Percentiles rank a stretch among this genome's conserved stretches.
Conservation (phyloP, 2,113 vertebrate genomes). For the Onychorhynchus coronatus region DNA sequence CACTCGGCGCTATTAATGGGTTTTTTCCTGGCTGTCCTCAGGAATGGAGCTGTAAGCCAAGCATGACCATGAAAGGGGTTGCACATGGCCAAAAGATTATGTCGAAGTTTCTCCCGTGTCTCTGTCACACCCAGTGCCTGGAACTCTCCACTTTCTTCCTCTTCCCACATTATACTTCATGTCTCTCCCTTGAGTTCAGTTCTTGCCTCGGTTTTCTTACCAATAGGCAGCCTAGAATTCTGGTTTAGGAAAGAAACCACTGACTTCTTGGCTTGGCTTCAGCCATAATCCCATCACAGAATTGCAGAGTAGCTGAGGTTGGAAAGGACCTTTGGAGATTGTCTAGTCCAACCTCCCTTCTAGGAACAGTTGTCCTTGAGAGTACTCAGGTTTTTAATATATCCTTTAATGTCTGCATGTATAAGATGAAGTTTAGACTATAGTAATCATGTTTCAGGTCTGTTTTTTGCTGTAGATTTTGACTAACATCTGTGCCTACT, state of each 20-base stretch:
- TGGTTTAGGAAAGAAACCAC: neutral
- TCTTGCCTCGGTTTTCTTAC: neutral
- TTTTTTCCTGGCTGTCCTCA: constrained; percentile 62
- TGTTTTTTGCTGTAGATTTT: neutral
- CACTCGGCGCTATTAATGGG: neutral
- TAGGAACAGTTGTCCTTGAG: neutral
- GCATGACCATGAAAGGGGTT: constrained; percentile 48
- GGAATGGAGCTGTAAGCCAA: constrained; percentile 37
- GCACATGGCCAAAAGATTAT: constrained; percentile 26
- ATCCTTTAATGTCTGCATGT: neutral
- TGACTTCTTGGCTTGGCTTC: neutral
- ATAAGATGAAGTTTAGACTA: neutral
- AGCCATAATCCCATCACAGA: neutral
- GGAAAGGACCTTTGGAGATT: neutral
- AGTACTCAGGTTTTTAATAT: neutral
- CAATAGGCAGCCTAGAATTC: neutral
- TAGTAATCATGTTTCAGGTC: neutral
- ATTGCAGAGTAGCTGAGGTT: neutral
- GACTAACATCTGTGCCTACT: neutral
- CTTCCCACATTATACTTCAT: neutral
- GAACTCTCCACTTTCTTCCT: neutral
- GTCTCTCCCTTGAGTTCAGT: neutral
- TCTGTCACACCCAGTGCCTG: neutral
- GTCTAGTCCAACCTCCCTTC: neutral
- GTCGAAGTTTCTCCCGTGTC: neutral